Conservation (phyloP, 2,797 vertebrate species). For the Oreochromis grahami region DNA sequence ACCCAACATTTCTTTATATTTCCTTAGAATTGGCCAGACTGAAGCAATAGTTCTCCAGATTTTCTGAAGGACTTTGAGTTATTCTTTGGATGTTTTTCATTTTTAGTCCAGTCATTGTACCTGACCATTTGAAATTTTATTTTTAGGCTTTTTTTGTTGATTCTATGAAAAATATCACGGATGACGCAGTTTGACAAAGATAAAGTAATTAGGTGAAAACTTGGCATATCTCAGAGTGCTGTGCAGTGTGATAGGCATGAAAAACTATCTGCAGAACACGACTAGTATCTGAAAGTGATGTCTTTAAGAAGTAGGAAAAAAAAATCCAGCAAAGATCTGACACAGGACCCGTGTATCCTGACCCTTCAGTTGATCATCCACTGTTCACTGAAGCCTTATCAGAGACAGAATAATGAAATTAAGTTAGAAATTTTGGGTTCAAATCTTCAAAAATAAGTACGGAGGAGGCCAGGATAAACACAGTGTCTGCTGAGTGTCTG, state of each 20-base stretch:
- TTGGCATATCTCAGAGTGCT: neutral
- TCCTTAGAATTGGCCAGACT: neutral
- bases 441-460: neutral
- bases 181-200: too few relatives aligned
- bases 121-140: neutral
- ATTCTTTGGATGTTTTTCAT: too few relatives aligned
- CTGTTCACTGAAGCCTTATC: fast-evolving
- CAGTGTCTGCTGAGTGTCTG: neutral
- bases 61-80: neutral
- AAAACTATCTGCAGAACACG: neutral
- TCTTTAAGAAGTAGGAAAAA: neutral
- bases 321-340: neutral
- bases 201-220: neutral
- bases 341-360: neutral
- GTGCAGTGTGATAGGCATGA: neutral
- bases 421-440: neutral
- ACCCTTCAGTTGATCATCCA: neutral
- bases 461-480: neutral
- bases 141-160: neutral
- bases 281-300: neutral
- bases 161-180: neutral
- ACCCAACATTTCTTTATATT: neutral
- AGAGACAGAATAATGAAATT: neutral
- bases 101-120: neutral
- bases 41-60: neutral